Evolutionary conservation across 92 coral and sea anemone genomes (phyloP).

Genomic region (Porites cylindrica): DNA sequence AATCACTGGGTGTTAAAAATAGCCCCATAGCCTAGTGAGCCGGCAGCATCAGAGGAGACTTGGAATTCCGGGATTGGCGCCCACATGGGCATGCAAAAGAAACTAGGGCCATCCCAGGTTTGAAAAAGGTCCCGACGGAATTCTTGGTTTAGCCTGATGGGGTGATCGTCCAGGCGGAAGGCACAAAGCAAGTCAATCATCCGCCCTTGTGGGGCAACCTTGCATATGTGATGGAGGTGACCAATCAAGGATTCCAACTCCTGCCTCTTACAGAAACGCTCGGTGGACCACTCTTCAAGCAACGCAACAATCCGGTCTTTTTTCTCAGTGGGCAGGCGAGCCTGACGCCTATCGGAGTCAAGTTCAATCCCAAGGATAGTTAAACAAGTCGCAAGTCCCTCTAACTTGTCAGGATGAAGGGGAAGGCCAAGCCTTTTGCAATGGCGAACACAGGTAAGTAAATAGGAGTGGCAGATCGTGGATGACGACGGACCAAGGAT

Average conservation of each 20-base stretch:
- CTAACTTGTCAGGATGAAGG: constrained; percentile 8
- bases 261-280: not conserved
- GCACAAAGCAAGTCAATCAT: no score
- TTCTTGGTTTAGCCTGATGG: no score
- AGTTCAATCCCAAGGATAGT: not conserved
- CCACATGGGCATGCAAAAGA: no score
- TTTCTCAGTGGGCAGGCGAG: no score
- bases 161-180: no score
- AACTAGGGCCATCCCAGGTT: not conserved
- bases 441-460: not conserved
- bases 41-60: no score
- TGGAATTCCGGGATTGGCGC: no score
- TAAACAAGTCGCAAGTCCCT: not conserved
- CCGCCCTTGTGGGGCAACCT: not conserved
- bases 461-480: not conserved
- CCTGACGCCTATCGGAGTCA: no score
- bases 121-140: no score
- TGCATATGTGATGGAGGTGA: not conserved
- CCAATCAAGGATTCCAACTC: not conserved
- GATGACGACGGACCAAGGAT: not conserved
- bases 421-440: not conserved
- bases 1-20: no score
- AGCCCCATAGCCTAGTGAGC: no score
- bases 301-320: not conserved
- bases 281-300: not conserved